These are phyloP conservation scores for Selene dorsalis DNA, from an alignment of 2,797 vertebrate genomes.

Conservation along the genomic window DNA sequence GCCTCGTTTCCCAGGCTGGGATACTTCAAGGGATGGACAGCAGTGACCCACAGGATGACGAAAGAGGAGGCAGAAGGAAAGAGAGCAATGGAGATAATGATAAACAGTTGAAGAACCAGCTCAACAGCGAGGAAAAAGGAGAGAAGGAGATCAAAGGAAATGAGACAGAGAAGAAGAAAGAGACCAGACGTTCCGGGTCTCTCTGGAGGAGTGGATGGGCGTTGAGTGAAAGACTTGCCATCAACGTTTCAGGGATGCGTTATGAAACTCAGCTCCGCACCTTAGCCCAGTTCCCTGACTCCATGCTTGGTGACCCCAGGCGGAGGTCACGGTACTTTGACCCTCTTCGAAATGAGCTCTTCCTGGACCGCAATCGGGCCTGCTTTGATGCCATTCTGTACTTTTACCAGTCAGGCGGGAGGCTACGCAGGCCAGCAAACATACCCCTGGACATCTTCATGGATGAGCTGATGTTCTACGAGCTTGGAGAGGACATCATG, in stretches of 20 bases:
- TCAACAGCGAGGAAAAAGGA: conserved; percentile 76
- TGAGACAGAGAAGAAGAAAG: conserved; percentile 74
- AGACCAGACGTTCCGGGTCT: conserved; percentile 63
- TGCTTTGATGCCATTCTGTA: conserved; percentile 93
- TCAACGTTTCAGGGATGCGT: conserved; percentile 92
- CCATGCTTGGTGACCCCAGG: conserved; percentile 89
- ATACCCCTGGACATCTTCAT: conserved; percentile 92
- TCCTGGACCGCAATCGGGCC: conserved; percentile 92
- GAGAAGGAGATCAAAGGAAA: conserved; percentile 72
- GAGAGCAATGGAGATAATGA: conserved; percentile 67
- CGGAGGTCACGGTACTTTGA: conserved; percentile 89
- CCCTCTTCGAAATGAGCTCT: conserved; percentile 89
- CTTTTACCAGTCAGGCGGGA: conserved; percentile 92
- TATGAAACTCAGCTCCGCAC: conserved; percentile 91
- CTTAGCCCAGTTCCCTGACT: conserved; percentile 89
- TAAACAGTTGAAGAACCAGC: conserved; percentile 74
- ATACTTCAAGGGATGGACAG: conserved; percentile 72
- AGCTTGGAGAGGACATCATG: conserved; percentile 87
- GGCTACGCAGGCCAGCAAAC: conserved; percentile 88
- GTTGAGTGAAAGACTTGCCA: conserved; percentile 85
- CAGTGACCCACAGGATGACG: conserved; percentile 58
- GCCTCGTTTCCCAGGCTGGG: conserved; percentile 27
- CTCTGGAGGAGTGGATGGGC: conserved; percentile 77
- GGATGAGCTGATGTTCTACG: conserved; percentile 92
- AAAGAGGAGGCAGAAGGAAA: conserved; percentile 53